Conservation (phyloP, 1,140 invertebrate species). For the Chironomus tepperi region DNA sequence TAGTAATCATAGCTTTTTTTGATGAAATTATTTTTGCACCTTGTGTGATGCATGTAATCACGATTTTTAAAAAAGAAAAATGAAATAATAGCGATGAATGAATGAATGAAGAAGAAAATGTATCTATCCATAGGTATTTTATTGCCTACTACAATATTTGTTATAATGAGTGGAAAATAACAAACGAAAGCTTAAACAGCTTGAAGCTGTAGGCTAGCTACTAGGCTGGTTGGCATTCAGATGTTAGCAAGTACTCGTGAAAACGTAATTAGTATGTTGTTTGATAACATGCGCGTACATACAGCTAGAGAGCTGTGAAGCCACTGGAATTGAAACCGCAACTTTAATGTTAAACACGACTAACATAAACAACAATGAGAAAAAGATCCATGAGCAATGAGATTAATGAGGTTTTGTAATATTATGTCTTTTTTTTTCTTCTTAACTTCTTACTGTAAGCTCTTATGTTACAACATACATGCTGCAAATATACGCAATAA, state of each 20-base stretch:
- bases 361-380: neutral
- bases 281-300: neutral
- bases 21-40: constrained; percentile 19
- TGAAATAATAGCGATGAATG: neutral
- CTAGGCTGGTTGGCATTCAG: neutral
- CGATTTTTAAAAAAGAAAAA: neutral
- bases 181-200: neutral
- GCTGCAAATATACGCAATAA: neutral
- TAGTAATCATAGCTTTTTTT: neutral
- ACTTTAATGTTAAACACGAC: constrained; percentile 7
- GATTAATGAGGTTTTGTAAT: constrained; percentile 14
- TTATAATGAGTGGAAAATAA: too few species aligned
- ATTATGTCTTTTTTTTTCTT: neutral
- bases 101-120: neutral
- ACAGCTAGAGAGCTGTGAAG: neutral
- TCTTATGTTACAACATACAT: neutral
- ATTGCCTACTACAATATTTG: neutral
- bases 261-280: neutral
- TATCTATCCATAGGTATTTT: neutral
- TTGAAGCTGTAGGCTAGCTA: neutral
- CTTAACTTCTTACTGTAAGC: too few species aligned
- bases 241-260: constrained; percentile 12
- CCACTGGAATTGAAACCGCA: constrained; percentile 5
- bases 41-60: constrained; percentile 10
- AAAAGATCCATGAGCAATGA: constrained; percentile 8